Evolutionary conservation across 1,140 invertebrate species (phyloP), one percentile per base, ranked within the genome.

Genomic region (Drosophila watanabei): DNA sequence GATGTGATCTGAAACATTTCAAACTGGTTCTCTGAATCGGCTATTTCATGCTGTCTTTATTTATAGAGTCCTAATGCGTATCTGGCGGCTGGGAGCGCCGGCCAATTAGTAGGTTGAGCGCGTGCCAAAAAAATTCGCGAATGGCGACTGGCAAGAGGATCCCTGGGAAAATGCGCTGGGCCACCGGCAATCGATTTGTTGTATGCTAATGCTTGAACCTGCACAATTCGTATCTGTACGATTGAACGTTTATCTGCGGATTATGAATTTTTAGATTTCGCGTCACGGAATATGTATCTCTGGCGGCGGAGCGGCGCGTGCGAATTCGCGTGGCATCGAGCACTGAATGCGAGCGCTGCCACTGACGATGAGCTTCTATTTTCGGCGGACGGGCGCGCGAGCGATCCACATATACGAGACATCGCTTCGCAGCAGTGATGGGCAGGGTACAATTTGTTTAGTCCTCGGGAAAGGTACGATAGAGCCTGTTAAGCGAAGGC

Each of bases 291-390:
- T 35, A 66, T 66, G 18, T 41, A 39, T 57, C 52, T 39, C 35
- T 28, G 54, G 54, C 35, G 30, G 45, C 24, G 35, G 54, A 58
- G 54, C 35, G 20, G 62, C 80, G 84, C 77, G 84, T 87, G 80
- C 76, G 68, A 82, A 83, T 80, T 75, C 84, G 76, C 68, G 76
- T 87, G 77, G 75, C 71, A 82, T 58, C 80, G 75, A 73, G 46
- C 59, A 88, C 84, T 80, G 80, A 88, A 75, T 80, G 85, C 66
- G 79, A 75, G 56, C 54, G 18, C 39, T 57, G 58, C 49, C 58
- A 46, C 43, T 49, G 46, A 48, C 71, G 71, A 46, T 45, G 72
- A 88, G 72, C 68, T 84, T 87, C 86, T 80, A 51, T 73, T 37
- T 59, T 64, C 51, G 80, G 63, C 45, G 11, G 28, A 51, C 32